phyloP scores from a whole-genome alignment of 2,888 invertebrate genomes.

The Liopterus haemorrhoidalis region DNA sequence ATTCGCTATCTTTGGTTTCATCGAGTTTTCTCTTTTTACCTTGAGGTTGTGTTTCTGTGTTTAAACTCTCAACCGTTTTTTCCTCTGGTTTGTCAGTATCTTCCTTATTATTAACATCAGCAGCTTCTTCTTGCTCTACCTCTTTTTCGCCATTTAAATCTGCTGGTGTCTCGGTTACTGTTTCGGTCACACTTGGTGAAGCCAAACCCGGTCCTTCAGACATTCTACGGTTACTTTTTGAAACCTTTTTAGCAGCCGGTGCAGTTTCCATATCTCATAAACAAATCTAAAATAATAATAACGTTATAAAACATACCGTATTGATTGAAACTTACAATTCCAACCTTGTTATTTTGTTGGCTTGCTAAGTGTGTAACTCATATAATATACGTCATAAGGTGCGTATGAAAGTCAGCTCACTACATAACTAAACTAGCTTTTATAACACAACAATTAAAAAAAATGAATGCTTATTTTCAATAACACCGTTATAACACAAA shows the following conservation, averaged over 20 bases:
- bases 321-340: too few relatives aligned
- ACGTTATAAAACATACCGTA: too few relatives aligned
- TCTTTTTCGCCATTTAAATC: slow-evolving; percentile 18
- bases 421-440: slow-evolving; percentile 2
- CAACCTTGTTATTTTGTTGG: too few relatives aligned
- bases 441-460: slow-evolving; percentile 9
- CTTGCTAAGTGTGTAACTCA: slow-evolving; percentile 28
- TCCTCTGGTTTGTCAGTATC: slow-evolving; percentile 4
- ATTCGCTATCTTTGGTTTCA: slow-evolving; percentile 12
- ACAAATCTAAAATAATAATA: too few relatives aligned
- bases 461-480: slow-evolving; percentile 10
- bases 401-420: background rate
- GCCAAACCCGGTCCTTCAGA: too few relatives aligned
- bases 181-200: too few relatives aligned
- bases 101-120: slow-evolving; percentile 9
- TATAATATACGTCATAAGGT: slow-evolving; percentile 33
- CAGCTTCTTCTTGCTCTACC: slow-evolving; percentile 13
- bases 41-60: too few relatives aligned
- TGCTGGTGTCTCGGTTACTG: slow-evolving; percentile 7
- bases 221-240: too few relatives aligned
- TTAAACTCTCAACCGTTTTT: slow-evolving; percentile 9
- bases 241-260: too few relatives aligned
- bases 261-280: too few relatives aligned
- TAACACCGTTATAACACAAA: too few relatives aligned
- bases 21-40: slow-evolving; percentile 15